Conservation (phyloP, 1,140 invertebrate genomes). For the Cataglyphis hispanica region DNA sequence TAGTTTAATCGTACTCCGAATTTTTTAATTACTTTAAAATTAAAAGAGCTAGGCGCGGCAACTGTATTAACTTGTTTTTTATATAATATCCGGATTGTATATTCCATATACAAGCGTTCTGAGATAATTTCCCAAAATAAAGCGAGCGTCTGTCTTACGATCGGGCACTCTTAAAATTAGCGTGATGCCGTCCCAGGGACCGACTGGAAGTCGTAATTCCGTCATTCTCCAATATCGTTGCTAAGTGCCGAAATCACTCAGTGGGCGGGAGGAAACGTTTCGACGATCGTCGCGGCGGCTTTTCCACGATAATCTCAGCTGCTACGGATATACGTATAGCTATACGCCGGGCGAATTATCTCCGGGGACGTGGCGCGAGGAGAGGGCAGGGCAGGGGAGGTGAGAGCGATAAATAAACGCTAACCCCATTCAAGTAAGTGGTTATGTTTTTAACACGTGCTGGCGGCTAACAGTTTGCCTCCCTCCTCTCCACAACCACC, state of each 20-base stretch:
- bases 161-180: constrained; percentile 37
- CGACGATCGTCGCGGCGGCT: constrained; percentile 29
- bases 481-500: constrained; percentile 21
- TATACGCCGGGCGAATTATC: constrained; percentile 55
- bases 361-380: constrained; percentile 38
- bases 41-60: background rate
- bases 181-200: constrained; percentile 3
- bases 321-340: background rate
- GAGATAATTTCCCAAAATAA: constrained; percentile 49
- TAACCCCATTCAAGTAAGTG: constrained; percentile 81
- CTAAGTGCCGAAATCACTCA: constrained; percentile 68
- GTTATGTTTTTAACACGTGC: constrained; percentile 84
- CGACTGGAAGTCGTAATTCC: constrained; percentile 63
- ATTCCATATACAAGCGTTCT: background rate
- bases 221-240: constrained; percentile 56
- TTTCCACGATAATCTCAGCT: constrained; percentile 55
- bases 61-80: background rate
- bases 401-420: constrained; percentile 79
- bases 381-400: background rate
- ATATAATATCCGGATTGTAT: no score
- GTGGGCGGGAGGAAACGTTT: constrained; percentile 42
- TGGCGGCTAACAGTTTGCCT: constrained; percentile 75
- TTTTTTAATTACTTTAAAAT: background rate
- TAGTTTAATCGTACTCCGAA: background rate
- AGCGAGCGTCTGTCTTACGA: constrained; percentile 3